Evolutionary conservation across 2,888 invertebrate species (phyloP), one percentile per base, ranked within the genome.

Genomic region (Parnassius orleans): DNA sequence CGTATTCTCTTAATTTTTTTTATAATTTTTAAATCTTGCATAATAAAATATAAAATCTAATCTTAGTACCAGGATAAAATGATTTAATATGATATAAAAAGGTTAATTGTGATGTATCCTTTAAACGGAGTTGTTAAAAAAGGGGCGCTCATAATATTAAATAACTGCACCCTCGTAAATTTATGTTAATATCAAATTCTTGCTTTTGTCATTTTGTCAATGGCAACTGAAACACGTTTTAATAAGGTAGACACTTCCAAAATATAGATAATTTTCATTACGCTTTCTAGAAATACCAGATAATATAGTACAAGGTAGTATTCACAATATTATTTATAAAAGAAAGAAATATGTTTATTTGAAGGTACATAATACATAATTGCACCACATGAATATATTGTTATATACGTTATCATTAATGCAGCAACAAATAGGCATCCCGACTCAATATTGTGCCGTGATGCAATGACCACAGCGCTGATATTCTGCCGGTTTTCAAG

Each of bases 61-160:
- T 76, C 82, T 67, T 55, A 64, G 66, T 81, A 88, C 86, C 70
- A 87, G 85, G 86, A 65, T 60, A 65, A 53, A 79, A 87, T 81
- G 72, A 75, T 66, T 65, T 61, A 66, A 66, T 66, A 78, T 74
- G 74, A 77, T 73, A 72, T 75, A 70, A 70, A 73, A 72, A 69
- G 68, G 66, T 71, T 71, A 72, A 73, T 69, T 64, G 59, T 65
- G 56, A 67, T 66, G 55, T 66, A 68, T 74, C 73, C 73, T 74
- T 70, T 67, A 72, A 72, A 66, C 68, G 68, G 67, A 67, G 66
- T 67, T 66, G 70, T 70, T 69, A 70, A 75, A 77, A 76, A 75
- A 78, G 78, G 74, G 73, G 70, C 66, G 70, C 69, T 63, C 66
- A 76, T 75, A 77, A 73, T 71, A 72, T 73, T 71, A 72, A 73